A percentile compares a stretch with the other conserved stretches of the same genome.
These are phyloP conservation scores for Aleiodes sp. DNA, from an alignment of 1,140 invertebrate species.

Conservation along the genomic window DNA sequence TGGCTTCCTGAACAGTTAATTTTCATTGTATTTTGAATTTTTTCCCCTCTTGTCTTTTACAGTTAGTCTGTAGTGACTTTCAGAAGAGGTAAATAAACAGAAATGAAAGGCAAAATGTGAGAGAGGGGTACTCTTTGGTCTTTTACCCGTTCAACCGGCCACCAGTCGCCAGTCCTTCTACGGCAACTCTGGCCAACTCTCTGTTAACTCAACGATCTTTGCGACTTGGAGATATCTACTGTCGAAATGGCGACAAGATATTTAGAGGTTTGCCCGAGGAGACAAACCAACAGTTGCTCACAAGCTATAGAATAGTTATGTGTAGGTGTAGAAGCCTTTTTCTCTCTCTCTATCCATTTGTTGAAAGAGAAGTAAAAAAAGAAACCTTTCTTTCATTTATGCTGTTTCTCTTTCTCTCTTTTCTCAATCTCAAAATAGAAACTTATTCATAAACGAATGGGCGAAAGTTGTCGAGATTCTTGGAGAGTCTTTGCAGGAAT, in stretches of 20 bases:
- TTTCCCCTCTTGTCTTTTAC: not conserved
- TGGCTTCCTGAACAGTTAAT: conserved; percentile 10
- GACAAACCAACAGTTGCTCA: not conserved
- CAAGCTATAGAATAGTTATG: not conserved
- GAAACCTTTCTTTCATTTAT: too few species aligned
- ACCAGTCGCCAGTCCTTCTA: conserved; percentile 59
- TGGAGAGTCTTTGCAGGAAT: too few species aligned
- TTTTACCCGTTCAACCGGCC: conserved; percentile 45
- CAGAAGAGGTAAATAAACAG: conserved; percentile 22
- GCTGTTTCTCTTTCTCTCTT: too few species aligned
- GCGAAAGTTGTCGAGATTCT: too few species aligned
- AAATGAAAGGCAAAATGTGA: conserved; percentile 14
- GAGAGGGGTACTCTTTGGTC: conserved; percentile 27
- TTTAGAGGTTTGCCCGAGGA: not conserved
- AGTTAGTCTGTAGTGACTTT: conserved; percentile 28
- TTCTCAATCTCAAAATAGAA: too few species aligned
- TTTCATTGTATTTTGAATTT: not conserved
- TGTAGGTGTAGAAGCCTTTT: too few species aligned
- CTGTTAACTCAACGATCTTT: conserved; percentile 20
- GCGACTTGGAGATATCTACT: conserved; percentile 25
- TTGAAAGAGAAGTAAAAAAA: too few species aligned
- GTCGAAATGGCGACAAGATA: not conserved
- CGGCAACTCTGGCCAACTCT: conserved; percentile 51
- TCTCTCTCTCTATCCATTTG: too few species aligned
- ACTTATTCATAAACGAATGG: too few species aligned